Evolutionary conservation across 2,113 vertebrate species (phyloP).

Genomic region (Ibidorhyncha struthersii): DNA sequence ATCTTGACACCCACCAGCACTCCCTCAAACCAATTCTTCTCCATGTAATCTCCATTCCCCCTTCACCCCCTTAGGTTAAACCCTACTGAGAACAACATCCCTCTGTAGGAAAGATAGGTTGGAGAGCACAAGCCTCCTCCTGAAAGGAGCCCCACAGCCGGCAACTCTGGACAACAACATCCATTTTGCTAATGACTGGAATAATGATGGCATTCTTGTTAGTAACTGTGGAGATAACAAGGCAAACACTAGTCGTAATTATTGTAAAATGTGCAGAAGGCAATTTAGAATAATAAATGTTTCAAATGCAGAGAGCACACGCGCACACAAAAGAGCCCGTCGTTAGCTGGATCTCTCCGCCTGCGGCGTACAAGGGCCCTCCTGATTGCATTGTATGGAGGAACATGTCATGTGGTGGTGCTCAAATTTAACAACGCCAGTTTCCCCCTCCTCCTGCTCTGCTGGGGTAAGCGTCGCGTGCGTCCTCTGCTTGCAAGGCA

Average conservation of each 20-base stretch:
- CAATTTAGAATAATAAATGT: constrained; percentile 51
- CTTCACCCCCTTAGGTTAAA: not conserved
- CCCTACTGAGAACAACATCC: not conserved
- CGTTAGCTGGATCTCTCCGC: not conserved
- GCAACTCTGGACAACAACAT: constrained; percentile 25
- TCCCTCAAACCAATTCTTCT: not conserved
- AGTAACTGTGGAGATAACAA: constrained; percentile 43
- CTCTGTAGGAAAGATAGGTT: not conserved
- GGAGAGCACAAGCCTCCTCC: not conserved
- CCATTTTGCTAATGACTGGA: constrained; percentile 44
- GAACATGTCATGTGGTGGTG: not conserved
- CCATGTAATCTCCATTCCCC: not conserved
- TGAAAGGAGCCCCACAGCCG: not conserved
- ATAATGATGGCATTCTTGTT: constrained; percentile 43
- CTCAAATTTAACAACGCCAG: not conserved
- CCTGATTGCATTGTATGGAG: not conserved
- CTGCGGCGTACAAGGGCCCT: not conserved
- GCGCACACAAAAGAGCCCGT: not conserved
- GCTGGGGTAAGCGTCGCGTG: accelerated
- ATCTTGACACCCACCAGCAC: not conserved
- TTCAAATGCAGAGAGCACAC: not conserved
- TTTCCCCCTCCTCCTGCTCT: accelerated
- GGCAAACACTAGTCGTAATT: constrained; percentile 31
- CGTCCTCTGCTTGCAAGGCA: not conserved
- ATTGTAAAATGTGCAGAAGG: constrained; percentile 21